These are phyloP conservation scores for Zootermopsis nevadensis DNA, from an alignment of 2,888 invertebrate species.

Conservation along the genomic window DNA sequence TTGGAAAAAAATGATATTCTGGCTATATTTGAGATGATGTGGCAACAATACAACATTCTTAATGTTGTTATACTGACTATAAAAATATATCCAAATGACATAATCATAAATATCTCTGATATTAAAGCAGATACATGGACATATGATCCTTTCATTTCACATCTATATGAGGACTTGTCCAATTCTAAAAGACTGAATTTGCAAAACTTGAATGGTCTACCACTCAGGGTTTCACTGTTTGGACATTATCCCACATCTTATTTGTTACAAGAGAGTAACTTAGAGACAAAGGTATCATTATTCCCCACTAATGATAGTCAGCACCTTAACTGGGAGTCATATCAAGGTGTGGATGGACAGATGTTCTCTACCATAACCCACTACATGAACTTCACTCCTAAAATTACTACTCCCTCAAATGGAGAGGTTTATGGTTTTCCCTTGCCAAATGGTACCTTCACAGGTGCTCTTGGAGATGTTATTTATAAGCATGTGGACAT, in stretches of 20 bases:
- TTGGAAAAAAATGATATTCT: not conserved
- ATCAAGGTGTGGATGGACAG: constrained; percentile 61
- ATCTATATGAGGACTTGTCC: not conserved
- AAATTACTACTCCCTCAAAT: constrained; percentile 56
- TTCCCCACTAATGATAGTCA: not conserved
- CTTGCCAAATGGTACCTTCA: constrained; percentile 55
- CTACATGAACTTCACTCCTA: constrained; percentile 59
- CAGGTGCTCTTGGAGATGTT: constrained; percentile 61
- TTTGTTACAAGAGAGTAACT: not conserved
- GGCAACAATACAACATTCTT: constrained; percentile 17
- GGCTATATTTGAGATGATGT: not conserved
- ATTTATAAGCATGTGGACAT: constrained; percentile 59
- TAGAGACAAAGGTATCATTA: not conserved
- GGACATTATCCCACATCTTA: not conserved
- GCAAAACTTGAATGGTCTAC: not conserved
- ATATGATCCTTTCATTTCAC: constrained; percentile 18
- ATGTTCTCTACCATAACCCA: constrained; percentile 59
- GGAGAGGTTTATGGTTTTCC: constrained; percentile 56
- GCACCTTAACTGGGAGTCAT: not conserved
- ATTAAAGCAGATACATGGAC: constrained; percentile 2
- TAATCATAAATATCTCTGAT: not conserved
- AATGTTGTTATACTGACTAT: not conserved
- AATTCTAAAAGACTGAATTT: not conserved
- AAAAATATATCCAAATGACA: not conserved
- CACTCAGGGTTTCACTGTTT: not conserved